Evolutionary conservation across 2,797 vertebrate genomes (phyloP), one percentile per base, ranked within the genome.

Genomic region (Pelobates cultripes): DNA sequence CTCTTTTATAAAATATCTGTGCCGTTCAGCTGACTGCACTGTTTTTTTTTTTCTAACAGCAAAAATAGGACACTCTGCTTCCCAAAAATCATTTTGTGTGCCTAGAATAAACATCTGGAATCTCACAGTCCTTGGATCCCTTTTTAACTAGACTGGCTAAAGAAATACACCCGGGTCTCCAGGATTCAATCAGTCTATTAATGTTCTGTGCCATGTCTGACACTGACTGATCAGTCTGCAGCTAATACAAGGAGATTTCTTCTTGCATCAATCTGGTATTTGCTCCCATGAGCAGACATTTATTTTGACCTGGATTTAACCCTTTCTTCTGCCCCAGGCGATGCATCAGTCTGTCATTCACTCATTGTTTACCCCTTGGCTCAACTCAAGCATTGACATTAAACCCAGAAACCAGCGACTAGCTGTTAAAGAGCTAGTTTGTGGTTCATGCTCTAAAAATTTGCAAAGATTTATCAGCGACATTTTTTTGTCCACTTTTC

Each of bases 171-270:
- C 47, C 43, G 44, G 17, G 41, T 79, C 44, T 43, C 67, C 60
- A 68, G 72, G 60, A 79, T 79, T 79, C 77, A 84, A 83, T 79
- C 72, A 75, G 42, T 67, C 45, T 76, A 80, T 75, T 79, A 75
- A 79, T 84, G 82, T 80, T 76, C 73, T 70, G 72, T 70, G 17
- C 43, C 43, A 53, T 66, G 72, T 84, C 17, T 70, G 67, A 79
- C 67, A 76, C 72, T 75, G 77, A 79, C 72, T 45, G 77, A 84
- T 84, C 45, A 66, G 53, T 79, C 45, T 70, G 44, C 72, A 53
- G 64, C 75, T 74, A 68, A 73, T 70, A 63, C 28, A 63, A 75
- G 76, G 76, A 75, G 51, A 75, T 79, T 84, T 79, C 13, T 71
- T 75, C 70, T 74, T 55, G n/a, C 72, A 75, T 84, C 82, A 70